Percentiles rank a stretch among this genome's conserved stretches.
Conservation (phyloP, 2,113 vertebrate species). For the Anguilla japonica region DNA sequence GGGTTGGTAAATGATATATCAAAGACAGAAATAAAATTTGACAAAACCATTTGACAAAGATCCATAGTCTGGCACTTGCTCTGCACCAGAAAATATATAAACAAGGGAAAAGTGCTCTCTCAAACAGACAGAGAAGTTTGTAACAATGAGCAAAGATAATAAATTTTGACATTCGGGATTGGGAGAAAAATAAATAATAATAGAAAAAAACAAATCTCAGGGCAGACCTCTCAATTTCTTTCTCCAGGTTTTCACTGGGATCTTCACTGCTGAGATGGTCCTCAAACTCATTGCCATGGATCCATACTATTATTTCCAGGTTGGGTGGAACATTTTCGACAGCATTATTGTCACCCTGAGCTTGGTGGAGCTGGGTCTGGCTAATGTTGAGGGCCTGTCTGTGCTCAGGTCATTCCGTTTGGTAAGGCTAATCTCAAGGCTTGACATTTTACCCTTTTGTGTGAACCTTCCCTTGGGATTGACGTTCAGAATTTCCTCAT, state of each 20-base stretch:
- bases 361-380: slow-evolving; percentile 88
- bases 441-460: background rate
- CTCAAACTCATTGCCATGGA: slow-evolving; percentile 92
- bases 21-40: too few species aligned
- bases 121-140: too few species aligned
- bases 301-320: slow-evolving; percentile 91
- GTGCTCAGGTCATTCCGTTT: slow-evolving; percentile 93
- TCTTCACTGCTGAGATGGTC: slow-evolving; percentile 93
- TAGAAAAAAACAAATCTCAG: too few species aligned
- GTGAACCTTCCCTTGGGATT: background rate
- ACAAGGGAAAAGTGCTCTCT: too few species aligned
- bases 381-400: slow-evolving; percentile 84
- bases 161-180: too few species aligned
- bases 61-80: too few species aligned
- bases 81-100: too few species aligned
- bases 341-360: slow-evolving; percentile 93
- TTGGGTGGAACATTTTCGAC: slow-evolving; percentile 96
- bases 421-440: slow-evolving; percentile 66
- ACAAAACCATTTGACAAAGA: too few species aligned
- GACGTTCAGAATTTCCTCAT: background rate
- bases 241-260: slow-evolving; percentile 88
- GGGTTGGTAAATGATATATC: too few species aligned
- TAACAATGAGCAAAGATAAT: too few species aligned
- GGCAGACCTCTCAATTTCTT: background rate
- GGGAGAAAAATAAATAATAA: too few species aligned